Base-by-base conservation (phyloP, 2,797 vertebrate genomes). In the Scarus forsteni region DNA sequence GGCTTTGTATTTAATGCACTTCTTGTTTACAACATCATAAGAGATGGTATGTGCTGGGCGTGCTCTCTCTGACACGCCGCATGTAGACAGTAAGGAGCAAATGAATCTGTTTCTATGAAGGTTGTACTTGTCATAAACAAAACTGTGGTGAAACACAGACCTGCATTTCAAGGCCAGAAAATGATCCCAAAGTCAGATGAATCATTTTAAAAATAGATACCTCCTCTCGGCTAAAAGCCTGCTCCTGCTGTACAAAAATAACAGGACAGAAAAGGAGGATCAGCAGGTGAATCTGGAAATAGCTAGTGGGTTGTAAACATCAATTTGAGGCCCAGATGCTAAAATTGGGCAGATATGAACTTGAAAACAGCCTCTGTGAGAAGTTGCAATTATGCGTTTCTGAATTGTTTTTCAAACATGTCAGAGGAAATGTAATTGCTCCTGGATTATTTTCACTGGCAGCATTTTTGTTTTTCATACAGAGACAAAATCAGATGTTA, bases 141-240 rank as follows among this genome's bases (percentile, higher is more conserved):
- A 80, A 57, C 57, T 10, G 73, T 43, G 76, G 73, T 89, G 71
- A 83, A 27, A 85, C 69, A 68, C 49, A 12, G 51, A 87, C 88
- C 75, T 80, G 85, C 48, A 18, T 77, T 74, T 79, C 49, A 71
- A 60, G 83, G 79, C 79, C 74, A 77, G 35, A 27, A 62, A 81
- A 82, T 89, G 83, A 85, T 80, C 79, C 56, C 79, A 78, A 70
- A 85, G 73, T 80, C 40, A 88, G 82, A 91, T 90, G 80, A 86
- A 90, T 91, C 77, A 73, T 83, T 87, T 88, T 82, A 90, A 91
- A 92, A 84, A 86, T 49, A 87, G 81, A 87, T 77, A 75, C 64
- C 49, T 50, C 61, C 73, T 81, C 45, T 69, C 44, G 51, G 60
- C 53, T 49, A 36, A 66, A 80, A 64, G 52, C 27, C 73, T 73